These are phyloP conservation scores for Corythucha ciliata DNA, from an alignment of 2,888 invertebrate genomes.

Conservation along the genomic window DNA sequence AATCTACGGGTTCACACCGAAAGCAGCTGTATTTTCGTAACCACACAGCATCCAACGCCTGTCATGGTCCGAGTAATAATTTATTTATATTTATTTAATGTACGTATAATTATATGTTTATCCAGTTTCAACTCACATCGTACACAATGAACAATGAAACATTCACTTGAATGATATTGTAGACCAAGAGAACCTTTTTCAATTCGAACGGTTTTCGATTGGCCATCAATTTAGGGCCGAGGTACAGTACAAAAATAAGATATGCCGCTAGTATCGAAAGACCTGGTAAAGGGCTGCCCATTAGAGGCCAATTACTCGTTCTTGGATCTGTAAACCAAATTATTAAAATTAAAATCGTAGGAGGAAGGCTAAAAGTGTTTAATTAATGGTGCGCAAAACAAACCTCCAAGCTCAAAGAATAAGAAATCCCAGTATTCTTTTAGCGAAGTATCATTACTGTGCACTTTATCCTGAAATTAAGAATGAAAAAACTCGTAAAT, in stretches of 20 bases:
- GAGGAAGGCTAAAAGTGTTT: background rate
- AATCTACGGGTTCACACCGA: constrained; percentile 39
- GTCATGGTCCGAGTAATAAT: background rate
- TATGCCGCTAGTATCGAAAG: constrained; percentile 45
- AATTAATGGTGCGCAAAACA: background rate
- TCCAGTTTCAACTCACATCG: constrained; percentile 51
- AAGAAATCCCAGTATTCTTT: constrained; percentile 18
- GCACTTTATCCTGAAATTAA: no score
- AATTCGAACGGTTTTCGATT: constrained; percentile 46
- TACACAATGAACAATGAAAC: constrained; percentile 59
- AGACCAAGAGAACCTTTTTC: constrained; percentile 44
- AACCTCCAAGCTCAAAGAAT: constrained; percentile 19
- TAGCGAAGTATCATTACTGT: no score
- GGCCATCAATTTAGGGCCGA: constrained; percentile 48
- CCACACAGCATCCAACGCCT: constrained; percentile 39
- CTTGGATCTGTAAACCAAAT: constrained; percentile 39
- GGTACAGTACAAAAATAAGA: constrained; percentile 43
- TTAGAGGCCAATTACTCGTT: constrained; percentile 46
- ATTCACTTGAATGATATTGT: constrained; percentile 48
- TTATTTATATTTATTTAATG: background rate
- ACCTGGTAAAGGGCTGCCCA: constrained; percentile 46
- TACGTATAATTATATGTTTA: background rate
- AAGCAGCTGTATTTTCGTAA: constrained; percentile 38
- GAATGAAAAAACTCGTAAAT: no score
- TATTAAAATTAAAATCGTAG: background rate